phyloP scores from a whole-genome alignment of 2,797 vertebrate species.

The Benthosema pterotum region DNA sequence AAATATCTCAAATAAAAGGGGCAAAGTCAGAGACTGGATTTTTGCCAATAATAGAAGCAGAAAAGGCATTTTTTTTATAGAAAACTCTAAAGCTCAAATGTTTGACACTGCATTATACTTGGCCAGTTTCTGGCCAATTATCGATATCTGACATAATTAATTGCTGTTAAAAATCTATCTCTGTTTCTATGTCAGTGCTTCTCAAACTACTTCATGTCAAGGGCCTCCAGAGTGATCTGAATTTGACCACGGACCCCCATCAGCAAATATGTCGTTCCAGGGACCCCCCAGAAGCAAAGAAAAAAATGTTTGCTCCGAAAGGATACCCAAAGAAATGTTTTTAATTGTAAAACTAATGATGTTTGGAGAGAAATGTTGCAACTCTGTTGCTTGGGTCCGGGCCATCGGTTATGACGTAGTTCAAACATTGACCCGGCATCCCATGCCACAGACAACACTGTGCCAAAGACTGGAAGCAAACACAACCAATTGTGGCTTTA shows the following conservation, averaged over 20 bases:
- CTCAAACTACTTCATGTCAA: no score
- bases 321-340: no score
- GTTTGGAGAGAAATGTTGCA: not conserved
- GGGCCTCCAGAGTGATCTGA: no score
- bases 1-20: slow-evolving; percentile 38
- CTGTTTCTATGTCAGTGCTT: no score
- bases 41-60: not conserved
- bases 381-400: slow-evolving; percentile 14
- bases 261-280: no score
- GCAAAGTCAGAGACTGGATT: not conserved
- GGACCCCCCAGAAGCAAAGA: no score
- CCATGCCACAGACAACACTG: slow-evolving; percentile 2
- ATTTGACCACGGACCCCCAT: no score
- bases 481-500: slow-evolving; percentile 9
- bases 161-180: no score
- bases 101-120: not conserved
- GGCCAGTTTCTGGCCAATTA: no score
- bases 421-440: slow-evolving; percentile 14
- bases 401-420: slow-evolving; percentile 2
- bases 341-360: slow-evolving; percentile 1
- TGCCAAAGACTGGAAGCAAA: slow-evolving; percentile 33
- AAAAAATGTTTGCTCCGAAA: no score
- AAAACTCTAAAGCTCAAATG: not conserved
- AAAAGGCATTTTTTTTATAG: slow-evolving; percentile 7
- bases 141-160: no score